Percentiles rank a stretch among this genome's conserved stretches.
Conservation (phyloP, 2,797 vertebrate genomes). For the Botia kubotai region DNA sequence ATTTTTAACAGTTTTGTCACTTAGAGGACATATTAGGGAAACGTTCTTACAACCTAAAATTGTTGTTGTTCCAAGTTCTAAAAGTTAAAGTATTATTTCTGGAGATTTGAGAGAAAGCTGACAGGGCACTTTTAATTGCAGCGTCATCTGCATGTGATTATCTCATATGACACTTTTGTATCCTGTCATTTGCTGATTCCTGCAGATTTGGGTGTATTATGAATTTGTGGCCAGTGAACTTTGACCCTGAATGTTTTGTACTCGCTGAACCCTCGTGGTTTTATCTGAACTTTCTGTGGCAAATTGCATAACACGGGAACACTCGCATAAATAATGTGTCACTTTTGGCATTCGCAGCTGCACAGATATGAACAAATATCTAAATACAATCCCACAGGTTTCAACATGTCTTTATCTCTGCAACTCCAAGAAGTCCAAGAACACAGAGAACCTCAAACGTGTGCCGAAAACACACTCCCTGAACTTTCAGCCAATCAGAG, state of each 20-base stretch:
- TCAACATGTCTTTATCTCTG: constrained; percentile 29
- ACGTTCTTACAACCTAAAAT: no score
- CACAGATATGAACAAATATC: constrained; percentile 6
- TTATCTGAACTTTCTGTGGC: neutral
- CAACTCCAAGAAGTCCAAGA: neutral
- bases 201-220: constrained; percentile 17
- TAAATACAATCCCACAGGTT: constrained; percentile 29
- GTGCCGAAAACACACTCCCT: constrained; percentile 30
- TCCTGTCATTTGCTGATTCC: constrained; percentile 19
- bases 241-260: constrained; percentile 33
- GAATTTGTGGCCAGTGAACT: constrained; percentile 2
- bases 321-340: constrained; percentile 38
- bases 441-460: constrained; percentile 49
- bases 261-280: constrained; percentile 26
- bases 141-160: neutral
- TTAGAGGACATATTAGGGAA: no score
- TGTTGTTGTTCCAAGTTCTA: no score
- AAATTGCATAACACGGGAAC: constrained; percentile 17
- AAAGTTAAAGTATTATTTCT: no score
- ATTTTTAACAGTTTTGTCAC: no score
- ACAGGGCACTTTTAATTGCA: neutral
- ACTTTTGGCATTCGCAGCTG: constrained; percentile 27
- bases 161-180: neutral
- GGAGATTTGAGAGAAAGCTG: no score
- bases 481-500: neutral